Base-by-base conservation (phyloP, 2,113 vertebrate genomes). In the Scortum barcoo region DNA sequence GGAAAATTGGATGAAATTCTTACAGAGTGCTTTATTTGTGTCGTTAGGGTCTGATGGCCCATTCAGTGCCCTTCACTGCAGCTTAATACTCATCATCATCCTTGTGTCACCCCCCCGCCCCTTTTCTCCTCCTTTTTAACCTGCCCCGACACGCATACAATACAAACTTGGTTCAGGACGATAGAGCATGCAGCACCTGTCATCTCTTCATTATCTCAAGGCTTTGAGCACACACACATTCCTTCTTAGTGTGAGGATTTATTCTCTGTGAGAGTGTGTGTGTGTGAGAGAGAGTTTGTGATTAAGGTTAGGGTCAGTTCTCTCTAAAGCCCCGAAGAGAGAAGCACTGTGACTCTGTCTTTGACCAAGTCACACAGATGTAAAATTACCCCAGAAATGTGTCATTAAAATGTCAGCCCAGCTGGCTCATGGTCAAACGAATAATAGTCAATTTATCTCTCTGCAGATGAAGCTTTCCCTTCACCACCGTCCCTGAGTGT, bases 331-430 rank as follows among this genome's bases (percentile, higher is more conserved):
- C 62, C 46, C 0, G 30, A 56, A 46, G 50, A 83, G 16, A 56
- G 26, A 60, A 30, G 36, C 5, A n/a, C 73, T 19, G 22, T 50
- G 42, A 76, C 28, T 63, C 61, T 11, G 36, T 26, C 26, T 69
- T 19, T 62, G 30, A 81, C 42, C n/a, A 28, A 75, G 22, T 48
- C 58, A 40, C 70, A 42, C 53, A 80, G 33, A 67, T 54, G 51
- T 63, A 71, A 78, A 81, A 71, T 76, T 30, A 80, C 63, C 73
- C 19, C 50, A 58, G 36, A 81, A 82, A 79, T 17, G 11, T 58
- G 63, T 76, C 73, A 83, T 88, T 86, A 87, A 80, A 84, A 67
- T 70, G 78, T 78, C 86, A 80, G 60, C 61, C n/a, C 1, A 3
- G 51, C 60, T 42, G 30, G 42, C 62, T 90, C 11, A 3, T 16